A percentile compares a stretch with the other conserved stretches of the same genome.
Conservation (phyloP, 2,113 vertebrate species). For the Callorhinus ursinus region DNA sequence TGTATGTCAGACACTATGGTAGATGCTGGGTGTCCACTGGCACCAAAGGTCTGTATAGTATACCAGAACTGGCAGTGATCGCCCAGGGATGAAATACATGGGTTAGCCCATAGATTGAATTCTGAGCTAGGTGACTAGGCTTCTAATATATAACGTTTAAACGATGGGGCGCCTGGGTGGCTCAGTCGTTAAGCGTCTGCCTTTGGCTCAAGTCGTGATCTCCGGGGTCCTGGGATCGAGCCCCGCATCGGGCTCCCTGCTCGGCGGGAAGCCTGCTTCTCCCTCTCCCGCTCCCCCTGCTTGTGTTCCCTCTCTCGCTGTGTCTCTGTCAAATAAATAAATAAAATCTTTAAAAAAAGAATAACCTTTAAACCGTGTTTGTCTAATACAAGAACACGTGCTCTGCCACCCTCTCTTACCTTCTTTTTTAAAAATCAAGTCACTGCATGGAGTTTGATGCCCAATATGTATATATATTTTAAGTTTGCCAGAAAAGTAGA, state of each 20-base stretch:
- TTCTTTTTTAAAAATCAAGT: slow-evolving; percentile 4
- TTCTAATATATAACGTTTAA: background rate
- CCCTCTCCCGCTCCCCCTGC: too few species aligned
- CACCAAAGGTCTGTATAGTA: background rate
- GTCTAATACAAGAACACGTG: background rate
- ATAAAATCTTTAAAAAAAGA: too few species aligned
- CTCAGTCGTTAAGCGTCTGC: too few species aligned
- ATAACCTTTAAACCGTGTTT: background rate
- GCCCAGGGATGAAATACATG: background rate
- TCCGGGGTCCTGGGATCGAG: too few species aligned
- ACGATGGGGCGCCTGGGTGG: too few species aligned
- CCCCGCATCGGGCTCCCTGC: too few species aligned
- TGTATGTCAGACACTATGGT: background rate
- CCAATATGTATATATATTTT: background rate
- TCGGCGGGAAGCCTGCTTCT: too few species aligned
- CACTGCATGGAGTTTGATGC: background rate
- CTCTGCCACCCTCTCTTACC: background rate
- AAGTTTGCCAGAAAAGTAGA: background rate
- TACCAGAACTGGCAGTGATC: background rate
- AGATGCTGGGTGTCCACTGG: background rate
- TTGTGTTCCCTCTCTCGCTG: too few species aligned
- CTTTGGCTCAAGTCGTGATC: too few species aligned
- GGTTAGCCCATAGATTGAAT: background rate
- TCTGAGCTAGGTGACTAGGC: background rate
- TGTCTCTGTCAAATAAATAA: too few species aligned